A percentile compares a stretch with the other conserved stretches of the same genome.
phyloP scores from a whole-genome alignment of 2,113 vertebrate genomes.

The Nyctibius bracteatus region DNA sequence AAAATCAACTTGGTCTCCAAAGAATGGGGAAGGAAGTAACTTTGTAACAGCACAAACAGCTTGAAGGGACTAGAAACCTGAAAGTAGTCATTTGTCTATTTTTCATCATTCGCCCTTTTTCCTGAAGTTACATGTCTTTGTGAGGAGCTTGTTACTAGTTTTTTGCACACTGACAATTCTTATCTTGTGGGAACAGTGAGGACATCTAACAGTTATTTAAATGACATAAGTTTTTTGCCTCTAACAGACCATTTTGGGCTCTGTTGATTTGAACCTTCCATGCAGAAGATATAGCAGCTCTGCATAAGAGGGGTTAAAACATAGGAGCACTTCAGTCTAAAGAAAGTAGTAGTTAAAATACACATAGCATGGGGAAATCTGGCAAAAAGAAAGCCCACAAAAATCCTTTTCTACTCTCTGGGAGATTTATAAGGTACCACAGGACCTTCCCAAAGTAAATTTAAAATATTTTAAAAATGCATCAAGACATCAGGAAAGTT shows the following conservation, averaged over 20 bases:
- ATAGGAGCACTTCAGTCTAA: background rate
- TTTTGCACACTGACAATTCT: background rate
- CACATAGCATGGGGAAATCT: background rate
- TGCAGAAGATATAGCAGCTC: background rate
- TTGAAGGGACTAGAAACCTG: background rate
- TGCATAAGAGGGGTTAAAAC: slow-evolving; percentile 2
- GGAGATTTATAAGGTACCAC: slow-evolving; percentile 21
- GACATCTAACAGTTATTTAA: background rate
- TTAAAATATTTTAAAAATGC: background rate
- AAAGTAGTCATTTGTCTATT: background rate
- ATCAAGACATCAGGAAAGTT: background rate
- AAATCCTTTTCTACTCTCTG: slow-evolving; percentile 31
- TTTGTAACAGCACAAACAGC: background rate
- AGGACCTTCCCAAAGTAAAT: background rate
- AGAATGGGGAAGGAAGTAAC: background rate
- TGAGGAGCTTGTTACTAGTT: background rate
- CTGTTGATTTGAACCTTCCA: background rate
- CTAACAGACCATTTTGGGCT: background rate
- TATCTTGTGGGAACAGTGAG: background rate
- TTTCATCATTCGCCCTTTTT: background rate
- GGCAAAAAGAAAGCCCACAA: slow-evolving; percentile 30
- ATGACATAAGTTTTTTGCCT: background rate
- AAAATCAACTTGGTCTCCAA: background rate
- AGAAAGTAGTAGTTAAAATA: slow-evolving; percentile 14
- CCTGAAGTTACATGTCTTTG: background rate